Evolutionary conservation across 1,140 invertebrate genomes (phyloP).

Genomic region (Glossosoma conforme): DNA sequence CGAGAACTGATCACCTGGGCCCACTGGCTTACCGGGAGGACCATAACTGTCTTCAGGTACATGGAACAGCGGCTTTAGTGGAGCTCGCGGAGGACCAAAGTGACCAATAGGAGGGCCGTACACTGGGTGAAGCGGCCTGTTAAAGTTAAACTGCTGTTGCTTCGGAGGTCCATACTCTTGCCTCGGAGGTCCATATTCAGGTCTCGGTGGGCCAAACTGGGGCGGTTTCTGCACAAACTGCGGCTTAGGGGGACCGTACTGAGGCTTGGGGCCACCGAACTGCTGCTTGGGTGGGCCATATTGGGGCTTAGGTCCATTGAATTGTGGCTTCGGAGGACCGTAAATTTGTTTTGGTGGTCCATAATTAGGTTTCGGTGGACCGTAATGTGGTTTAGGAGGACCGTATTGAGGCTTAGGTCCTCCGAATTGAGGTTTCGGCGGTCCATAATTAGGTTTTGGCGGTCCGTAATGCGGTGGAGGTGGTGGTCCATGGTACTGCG

Average conservation of each 20-base stretch:
- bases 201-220: conserved; percentile 45
- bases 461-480: conserved; percentile 20
- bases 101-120: conserved; percentile 50
- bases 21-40: conserved; percentile 40
- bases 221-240: neutral
- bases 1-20: conserved; percentile 32
- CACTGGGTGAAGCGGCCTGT: conserved; percentile 36
- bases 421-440: conserved; percentile 32
- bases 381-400: conserved; percentile 31
- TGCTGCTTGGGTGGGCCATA: conserved; percentile 39
- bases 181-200: conserved; percentile 42
- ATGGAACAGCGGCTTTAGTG: conserved; percentile 47
- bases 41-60: conserved; percentile 45
- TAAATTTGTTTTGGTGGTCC: conserved; percentile 43
- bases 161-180: conserved; percentile 41
- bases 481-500: conserved; percentile 26
- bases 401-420: conserved; percentile 37
- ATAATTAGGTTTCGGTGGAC: conserved; percentile 42
- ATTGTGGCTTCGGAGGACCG: conserved; percentile 38
- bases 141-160: conserved; percentile 35
- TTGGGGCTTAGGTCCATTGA: conserved; percentile 39
- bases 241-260: conserved; percentile 38
- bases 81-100: conserved; percentile 43
- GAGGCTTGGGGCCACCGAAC: conserved; percentile 43
- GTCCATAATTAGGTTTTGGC: conserved; percentile 20